These are phyloP conservation scores for Drosophila lacteicornis DNA, from an alignment of 1,140 invertebrate genomes.

Conservation along the genomic window DNA sequence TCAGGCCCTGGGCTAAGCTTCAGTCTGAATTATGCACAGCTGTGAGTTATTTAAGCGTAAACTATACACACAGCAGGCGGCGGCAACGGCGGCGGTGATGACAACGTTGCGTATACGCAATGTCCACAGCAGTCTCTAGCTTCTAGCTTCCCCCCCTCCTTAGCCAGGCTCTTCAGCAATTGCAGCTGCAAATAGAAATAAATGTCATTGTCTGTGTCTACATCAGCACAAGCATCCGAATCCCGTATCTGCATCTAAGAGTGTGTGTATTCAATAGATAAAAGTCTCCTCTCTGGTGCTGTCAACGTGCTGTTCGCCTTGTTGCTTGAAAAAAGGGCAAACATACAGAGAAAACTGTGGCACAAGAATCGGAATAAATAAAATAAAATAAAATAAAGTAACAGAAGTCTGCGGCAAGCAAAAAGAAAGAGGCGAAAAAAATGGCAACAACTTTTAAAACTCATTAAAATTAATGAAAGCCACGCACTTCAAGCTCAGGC, in stretches of 20 bases:
- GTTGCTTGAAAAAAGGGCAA: conserved; percentile 10
- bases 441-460: conserved; percentile 82
- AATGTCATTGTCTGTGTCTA: conserved; percentile 51
- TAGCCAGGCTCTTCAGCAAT: conserved; percentile 10
- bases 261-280: conserved; percentile 47
- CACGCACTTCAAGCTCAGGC: conserved; percentile 70
- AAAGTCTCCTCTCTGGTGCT: conserved; percentile 22
- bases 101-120: conserved; percentile 41
- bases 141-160: background rate
- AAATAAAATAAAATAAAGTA: conserved; percentile 71
- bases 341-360: conserved; percentile 13
- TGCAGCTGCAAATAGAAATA: conserved; percentile 65
- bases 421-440: conserved; percentile 26
- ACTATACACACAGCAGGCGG: conserved; percentile 33
- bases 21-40: conserved; percentile 51
- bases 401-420: conserved; percentile 23
- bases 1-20: conserved; percentile 7
- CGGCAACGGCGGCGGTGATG: background rate
- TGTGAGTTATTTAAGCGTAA: conserved; percentile 68
- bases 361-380: conserved; percentile 62
- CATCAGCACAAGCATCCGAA: background rate
- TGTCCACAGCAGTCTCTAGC: conserved; percentile 16
- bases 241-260: background rate
- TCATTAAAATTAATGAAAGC: conserved; percentile 83
- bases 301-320: conserved; percentile 25